phyloP scores from a whole-genome alignment of 2,888 invertebrate species.

The Masnerella sp. region DNA sequence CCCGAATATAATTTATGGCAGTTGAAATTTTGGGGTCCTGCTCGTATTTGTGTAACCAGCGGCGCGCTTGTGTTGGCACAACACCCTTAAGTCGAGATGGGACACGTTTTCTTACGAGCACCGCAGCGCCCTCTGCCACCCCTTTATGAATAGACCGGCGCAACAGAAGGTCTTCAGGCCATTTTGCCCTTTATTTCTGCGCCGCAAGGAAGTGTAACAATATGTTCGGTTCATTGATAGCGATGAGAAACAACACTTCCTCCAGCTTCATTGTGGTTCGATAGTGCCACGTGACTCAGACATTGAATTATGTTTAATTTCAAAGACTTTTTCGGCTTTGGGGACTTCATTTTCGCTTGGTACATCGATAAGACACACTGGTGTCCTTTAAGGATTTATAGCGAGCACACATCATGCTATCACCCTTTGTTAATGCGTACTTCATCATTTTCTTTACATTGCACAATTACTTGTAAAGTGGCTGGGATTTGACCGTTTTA shows the following conservation, averaged over 20 bases:
- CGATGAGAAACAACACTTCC: constrained; percentile 23
- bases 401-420: no score
- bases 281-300: no score
- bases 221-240: constrained; percentile 38
- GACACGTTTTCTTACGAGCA: constrained; percentile 42
- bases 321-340: no score
- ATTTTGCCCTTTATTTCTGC: constrained; percentile 36
- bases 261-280: not conserved
- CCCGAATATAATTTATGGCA: constrained; percentile 73
- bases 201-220: constrained; percentile 27
- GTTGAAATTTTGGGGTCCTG: constrained; percentile 65
- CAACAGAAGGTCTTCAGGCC: constrained; percentile 41
- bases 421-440: no score
- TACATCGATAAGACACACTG: no score
- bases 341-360: no score
- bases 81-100: constrained; percentile 64
- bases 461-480: no score
- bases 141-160: constrained; percentile 21
- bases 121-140: constrained; percentile 28
- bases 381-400: no score
- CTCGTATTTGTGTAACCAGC: constrained; percentile 18
- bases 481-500: no score
- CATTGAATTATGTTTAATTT: no score
- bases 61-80: constrained; percentile 37
- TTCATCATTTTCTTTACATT: no score